phyloP scores from a whole-genome alignment of 2,888 invertebrate genomes.

The Drosophila maculinotata region DNA sequence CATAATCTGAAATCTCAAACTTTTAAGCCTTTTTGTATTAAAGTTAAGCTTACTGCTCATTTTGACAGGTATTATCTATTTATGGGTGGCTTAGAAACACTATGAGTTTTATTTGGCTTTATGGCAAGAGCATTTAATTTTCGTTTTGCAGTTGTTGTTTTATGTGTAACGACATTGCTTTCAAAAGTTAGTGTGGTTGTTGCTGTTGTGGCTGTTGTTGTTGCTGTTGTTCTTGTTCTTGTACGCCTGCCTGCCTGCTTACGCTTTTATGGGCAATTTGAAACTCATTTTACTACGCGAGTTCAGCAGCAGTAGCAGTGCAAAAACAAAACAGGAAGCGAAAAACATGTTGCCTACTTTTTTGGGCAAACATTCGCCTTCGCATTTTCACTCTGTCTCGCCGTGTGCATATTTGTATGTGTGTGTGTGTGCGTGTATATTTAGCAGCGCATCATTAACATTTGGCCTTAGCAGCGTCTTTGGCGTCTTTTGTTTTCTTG shows the following conservation, averaged over 20 bases:
- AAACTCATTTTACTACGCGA: slow-evolving; percentile 71
- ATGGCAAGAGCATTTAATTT: slow-evolving; percentile 34
- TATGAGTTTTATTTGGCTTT: slow-evolving; percentile 1
- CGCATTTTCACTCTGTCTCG: not conserved
- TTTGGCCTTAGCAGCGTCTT: slow-evolving; percentile 53
- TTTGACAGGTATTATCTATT: not conserved
- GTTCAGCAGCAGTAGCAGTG: slow-evolving; percentile 13
- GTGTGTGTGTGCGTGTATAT: slow-evolving; percentile 17
- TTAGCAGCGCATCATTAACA: slow-evolving; percentile 58
- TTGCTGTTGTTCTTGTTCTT: slow-evolving; percentile 24
- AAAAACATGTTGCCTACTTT: slow-evolving; percentile 62
- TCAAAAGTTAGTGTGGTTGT: slow-evolving; percentile 23
- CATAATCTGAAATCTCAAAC: too few species aligned
- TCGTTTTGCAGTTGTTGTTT: slow-evolving; percentile 20
- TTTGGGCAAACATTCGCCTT: slow-evolving; percentile 46
- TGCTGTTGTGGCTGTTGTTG: slow-evolving; percentile 18
- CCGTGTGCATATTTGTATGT: not conserved
- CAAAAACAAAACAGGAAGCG: slow-evolving; percentile 20
- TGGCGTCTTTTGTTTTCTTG: slow-evolving; percentile 46
- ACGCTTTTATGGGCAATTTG: slow-evolving; percentile 75
- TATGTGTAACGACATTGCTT: slow-evolving; percentile 41
- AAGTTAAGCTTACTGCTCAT: not conserved
- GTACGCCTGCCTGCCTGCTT: slow-evolving; percentile 37
- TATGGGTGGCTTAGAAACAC: not conserved
- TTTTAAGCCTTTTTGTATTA: not conserved